phyloP scores from a whole-genome alignment of 2,888 invertebrate species.

The Heliconius aoede region DNA sequence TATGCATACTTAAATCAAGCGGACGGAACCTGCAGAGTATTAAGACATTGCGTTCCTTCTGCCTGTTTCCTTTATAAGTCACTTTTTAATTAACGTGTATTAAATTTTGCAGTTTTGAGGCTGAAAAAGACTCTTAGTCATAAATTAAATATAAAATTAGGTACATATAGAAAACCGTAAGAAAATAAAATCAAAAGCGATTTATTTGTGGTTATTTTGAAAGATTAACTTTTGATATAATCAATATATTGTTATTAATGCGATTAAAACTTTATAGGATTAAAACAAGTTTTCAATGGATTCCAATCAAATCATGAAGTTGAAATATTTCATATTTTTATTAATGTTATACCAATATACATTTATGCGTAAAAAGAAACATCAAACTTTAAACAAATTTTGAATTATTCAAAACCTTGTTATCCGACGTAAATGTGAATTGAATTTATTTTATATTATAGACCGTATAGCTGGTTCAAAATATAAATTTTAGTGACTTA shows the following conservation, averaged over 20 bases:
- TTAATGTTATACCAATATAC: background rate
- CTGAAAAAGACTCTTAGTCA: too few species aligned
- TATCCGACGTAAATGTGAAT: background rate
- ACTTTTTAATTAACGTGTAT: too few species aligned
- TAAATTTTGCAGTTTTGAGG: too few species aligned
- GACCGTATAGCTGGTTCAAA: background rate
- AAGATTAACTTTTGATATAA: background rate
- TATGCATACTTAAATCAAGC: too few species aligned
- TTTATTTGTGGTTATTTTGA: background rate
- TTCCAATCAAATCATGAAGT: background rate
- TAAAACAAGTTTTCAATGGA: background rate
- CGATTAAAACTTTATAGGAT: background rate
- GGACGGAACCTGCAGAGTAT: too few species aligned
- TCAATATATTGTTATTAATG: background rate
- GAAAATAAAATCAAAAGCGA: background rate
- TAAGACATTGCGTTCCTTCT: too few species aligned
- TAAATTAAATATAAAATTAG: too few species aligned
- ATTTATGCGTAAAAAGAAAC: background rate
- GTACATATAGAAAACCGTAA: background rate
- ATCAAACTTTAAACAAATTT: background rate
- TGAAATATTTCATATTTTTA: background rate
- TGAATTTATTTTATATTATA: background rate
- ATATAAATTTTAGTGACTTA: background rate
- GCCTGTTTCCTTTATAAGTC: too few species aligned
- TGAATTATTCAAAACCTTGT: background rate